Base-by-base conservation (phyloP, 1,140 invertebrate species). In the Drosophila varians region DNA sequence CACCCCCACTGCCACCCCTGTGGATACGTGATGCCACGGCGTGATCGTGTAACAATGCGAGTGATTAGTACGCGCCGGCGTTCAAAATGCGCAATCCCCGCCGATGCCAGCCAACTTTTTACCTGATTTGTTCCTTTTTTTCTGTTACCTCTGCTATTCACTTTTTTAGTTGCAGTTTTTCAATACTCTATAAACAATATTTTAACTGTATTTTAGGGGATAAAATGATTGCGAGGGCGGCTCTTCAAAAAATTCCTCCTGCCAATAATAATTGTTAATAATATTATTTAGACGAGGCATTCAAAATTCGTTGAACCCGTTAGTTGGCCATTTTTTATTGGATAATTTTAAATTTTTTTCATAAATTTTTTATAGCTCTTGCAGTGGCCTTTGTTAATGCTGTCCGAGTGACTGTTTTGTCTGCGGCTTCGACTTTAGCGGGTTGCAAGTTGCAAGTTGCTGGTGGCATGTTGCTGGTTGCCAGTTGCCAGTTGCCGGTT, bases 21-120 rank as follows among this genome's bases (percentile, higher is more conserved):
- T 66, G 62, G 62, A 49, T 68, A 69, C 65, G 65, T 69, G 65
- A 49, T 52, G 54, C 55, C 53, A 51, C 26, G 46, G 53, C 78
- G 56, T 69, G 79, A 78, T 87, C 82, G 82, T 87, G 82, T 87
- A 87, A 87, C 82, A 87, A 87, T 87, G 82, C 82, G 77, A 87
- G 82, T 87, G 82, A 87, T 87, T 87, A 87, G 82, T 87, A 87
- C 82, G 82, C 82, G 82, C 82, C 82, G 82, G 82, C 82, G 82
- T 87, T 87, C 82, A 66, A 74, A 71, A 76, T 77, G 79, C 51
- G 72, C 77, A 72, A 70, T 56, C 58, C 43, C 58, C 43, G 47
- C 61, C 64, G 51, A 74, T 71, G 60, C 46, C 62, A 72, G 57
- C 48, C 56, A 72, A 72, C 68, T 52, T 49, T 52, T n/a, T n/a